Evolutionary conservation across 2,113 vertebrate species (phyloP).

Genomic region (Ursus arctos): DNA sequence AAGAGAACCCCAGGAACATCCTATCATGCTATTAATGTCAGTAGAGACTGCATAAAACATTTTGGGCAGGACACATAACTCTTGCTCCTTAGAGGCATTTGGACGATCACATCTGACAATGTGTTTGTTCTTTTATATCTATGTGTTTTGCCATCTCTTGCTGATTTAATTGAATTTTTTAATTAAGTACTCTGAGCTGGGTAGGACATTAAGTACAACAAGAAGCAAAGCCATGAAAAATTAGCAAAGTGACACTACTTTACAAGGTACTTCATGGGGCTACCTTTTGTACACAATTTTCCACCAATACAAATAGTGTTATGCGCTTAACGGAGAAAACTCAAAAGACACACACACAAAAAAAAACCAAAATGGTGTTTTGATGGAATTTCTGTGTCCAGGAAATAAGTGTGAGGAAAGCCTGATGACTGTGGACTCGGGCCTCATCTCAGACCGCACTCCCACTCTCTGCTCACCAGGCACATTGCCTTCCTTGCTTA

Average conservation of each 20-base stretch:
- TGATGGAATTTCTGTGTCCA: neutral
- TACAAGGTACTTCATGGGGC: neutral
- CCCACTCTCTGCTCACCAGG: neutral
- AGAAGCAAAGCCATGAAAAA: constrained; percentile 10
- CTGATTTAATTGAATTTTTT: constrained; percentile 50
- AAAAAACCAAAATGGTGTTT: neutral
- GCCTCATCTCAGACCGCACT: neutral
- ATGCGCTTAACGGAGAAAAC: neutral
- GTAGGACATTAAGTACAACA: neutral
- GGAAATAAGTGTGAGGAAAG: neutral
- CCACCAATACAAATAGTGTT: neutral
- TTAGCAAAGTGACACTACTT: constrained; percentile 37
- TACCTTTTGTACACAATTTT: neutral
- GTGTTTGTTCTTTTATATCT: constrained; percentile 34
- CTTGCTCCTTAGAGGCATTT: constrained; percentile 8
- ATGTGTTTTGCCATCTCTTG: neutral
- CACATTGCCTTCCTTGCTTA: neutral
- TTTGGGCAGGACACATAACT: neutral
- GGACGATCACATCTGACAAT: neutral
- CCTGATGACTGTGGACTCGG: neutral
- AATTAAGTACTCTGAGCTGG: neutral
- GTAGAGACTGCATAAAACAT: neutral
- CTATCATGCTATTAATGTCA: neutral
- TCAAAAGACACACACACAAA: neutral
- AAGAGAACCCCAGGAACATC: neutral